A percentile compares a stretch with the other conserved stretches of the same genome.
Evolutionary conservation across 2,888 invertebrate genomes (phyloP).

Genomic region (Hyposoter didymator): DNA sequence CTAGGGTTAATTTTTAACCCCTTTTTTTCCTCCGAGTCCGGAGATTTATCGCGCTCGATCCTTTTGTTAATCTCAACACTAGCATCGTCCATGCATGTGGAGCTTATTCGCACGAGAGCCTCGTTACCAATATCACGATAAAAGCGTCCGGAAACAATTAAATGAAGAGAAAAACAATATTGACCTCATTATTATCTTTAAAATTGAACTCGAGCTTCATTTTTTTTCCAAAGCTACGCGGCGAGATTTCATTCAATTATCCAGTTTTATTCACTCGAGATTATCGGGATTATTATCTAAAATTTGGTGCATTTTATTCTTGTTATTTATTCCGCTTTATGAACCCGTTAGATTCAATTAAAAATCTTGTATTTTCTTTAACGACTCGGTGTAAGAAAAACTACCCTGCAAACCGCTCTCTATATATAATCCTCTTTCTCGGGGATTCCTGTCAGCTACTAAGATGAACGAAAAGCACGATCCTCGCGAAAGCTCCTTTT

Average conservation of each 20-base stretch:
- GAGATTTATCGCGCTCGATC: slow-evolving; percentile 77
- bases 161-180: background rate
- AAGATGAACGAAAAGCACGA: slow-evolving; percentile 42
- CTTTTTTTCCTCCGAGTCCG: slow-evolving; percentile 65
- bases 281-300: background rate
- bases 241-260: background rate
- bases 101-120: background rate
- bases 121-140: background rate
- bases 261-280: background rate
- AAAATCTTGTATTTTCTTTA: slow-evolving; percentile 8
- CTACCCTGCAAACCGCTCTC: slow-evolving; percentile 40
- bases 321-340: slow-evolving; percentile 5
- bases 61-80: slow-evolving; percentile 74
- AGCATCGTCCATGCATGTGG: slow-evolving; percentile 36
- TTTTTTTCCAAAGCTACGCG: background rate
- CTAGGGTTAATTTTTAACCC: slow-evolving; percentile 69
- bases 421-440: slow-evolving; percentile 58
- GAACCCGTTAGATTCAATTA: slow-evolving; percentile 44
- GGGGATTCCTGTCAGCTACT: slow-evolving; percentile 48
- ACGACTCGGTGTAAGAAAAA: slow-evolving; percentile 28
- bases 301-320: background rate
- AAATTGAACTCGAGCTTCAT: background rate
- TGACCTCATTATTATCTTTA: background rate
- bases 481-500: slow-evolving; percentile 24
- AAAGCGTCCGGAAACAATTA: background rate